Conservation (phyloP, 2,888 invertebrate species). For the Muschampia plurimacula region DNA sequence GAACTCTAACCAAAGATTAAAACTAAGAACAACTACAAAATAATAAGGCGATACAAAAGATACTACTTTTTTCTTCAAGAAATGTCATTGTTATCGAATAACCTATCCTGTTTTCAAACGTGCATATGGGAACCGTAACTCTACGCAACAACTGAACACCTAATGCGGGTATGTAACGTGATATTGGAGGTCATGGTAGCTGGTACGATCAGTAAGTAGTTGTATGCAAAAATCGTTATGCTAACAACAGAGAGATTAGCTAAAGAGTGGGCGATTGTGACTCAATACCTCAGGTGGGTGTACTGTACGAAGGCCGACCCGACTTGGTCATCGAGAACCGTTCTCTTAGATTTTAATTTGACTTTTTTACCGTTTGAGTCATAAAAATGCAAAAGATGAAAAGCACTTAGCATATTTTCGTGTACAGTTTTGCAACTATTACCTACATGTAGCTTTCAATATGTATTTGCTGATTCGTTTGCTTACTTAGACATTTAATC, state of each 20-base stretch:
- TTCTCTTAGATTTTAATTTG: constrained; percentile 47
- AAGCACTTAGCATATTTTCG: not conserved
- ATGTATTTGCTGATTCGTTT: not conserved
- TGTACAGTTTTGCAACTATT: not conserved
- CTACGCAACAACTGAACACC: constrained; percentile 12
- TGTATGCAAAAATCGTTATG: constrained; percentile 66
- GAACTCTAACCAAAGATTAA: too few relatives aligned
- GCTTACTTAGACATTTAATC: not conserved
- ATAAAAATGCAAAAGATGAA: constrained; percentile 3
- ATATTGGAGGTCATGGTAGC: constrained; percentile 67
- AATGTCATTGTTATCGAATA: not conserved
- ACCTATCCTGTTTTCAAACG: not conserved
- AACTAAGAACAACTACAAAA: too few relatives aligned
- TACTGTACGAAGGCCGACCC: constrained; percentile 66
- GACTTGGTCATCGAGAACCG: constrained; percentile 71
- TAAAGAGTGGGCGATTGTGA: constrained; percentile 71
- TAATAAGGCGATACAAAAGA: too few relatives aligned
- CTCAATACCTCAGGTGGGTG: constrained; percentile 72
- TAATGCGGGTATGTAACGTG: constrained; percentile 46
- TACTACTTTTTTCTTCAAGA: not conserved
- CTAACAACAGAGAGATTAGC: constrained; percentile 62
- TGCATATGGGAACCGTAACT: constrained; percentile 1
- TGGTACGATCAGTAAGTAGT: constrained; percentile 51
- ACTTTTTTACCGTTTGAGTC: constrained; percentile 7
- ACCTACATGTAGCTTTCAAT: not conserved